Evolutionary conservation across 2,113 vertebrate species (phyloP).

Genomic region (Galeopterus variegatus): DNA sequence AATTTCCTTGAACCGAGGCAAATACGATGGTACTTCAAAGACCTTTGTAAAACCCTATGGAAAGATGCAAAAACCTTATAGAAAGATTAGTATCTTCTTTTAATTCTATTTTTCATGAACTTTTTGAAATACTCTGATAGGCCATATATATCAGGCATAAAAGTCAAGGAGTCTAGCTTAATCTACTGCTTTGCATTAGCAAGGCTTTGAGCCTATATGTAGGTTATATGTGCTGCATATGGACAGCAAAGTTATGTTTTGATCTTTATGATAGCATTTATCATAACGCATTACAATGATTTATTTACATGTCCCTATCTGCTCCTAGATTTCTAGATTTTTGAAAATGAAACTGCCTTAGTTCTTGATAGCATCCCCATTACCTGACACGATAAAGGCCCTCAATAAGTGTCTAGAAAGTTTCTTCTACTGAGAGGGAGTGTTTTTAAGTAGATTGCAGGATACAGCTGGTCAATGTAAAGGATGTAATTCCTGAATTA

Average conservation of each 20-base stretch:
- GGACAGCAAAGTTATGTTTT: not conserved
- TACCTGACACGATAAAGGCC: not conserved
- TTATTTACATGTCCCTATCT: not conserved
- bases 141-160: too few species aligned
- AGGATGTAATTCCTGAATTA: not conserved
- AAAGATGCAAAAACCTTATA: too few species aligned
- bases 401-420: not conserved
- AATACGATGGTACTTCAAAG: too few species aligned
- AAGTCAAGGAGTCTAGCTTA: not conserved
- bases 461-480: not conserved
- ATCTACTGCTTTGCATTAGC: not conserved
- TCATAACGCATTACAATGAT: not conserved
- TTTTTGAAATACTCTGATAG: too few species aligned
- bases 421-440: not conserved
- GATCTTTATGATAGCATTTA: not conserved
- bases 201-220: too few species aligned
- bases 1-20: too few species aligned
- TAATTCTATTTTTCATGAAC: too few species aligned
- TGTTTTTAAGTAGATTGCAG: not conserved
- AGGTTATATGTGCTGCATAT: not conserved
- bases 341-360: not conserved
- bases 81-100: too few species aligned
- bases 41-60: too few species aligned
- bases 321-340: not conserved
- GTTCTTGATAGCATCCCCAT: not conserved